phyloP scores from a whole-genome alignment of 2,888 invertebrate species.

The Hipparchia semele region DNA sequence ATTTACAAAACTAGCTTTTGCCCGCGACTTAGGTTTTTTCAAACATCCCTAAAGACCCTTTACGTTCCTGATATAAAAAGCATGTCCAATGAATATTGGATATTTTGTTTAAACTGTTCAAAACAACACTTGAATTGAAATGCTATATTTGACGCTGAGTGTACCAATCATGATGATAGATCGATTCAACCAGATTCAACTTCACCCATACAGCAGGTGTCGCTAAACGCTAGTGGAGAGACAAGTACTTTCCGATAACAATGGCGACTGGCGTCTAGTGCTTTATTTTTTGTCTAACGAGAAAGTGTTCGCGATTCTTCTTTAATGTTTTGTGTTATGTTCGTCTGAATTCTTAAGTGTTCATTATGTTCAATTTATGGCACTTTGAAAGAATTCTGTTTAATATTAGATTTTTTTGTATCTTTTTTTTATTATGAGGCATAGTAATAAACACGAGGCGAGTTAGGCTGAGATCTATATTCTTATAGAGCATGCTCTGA shows the following conservation, averaged over 20 bases:
- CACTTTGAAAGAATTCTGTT: constrained; percentile 11
- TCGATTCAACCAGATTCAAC: constrained; percentile 25
- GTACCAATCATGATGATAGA: constrained; percentile 18
- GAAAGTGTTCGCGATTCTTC: constrained; percentile 22
- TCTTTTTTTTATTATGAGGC: neutral
- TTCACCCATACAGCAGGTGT: constrained; percentile 13
- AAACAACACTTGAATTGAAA: constrained; percentile 2
- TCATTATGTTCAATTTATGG: constrained; percentile 19
- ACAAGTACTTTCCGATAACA: constrained; percentile 20
- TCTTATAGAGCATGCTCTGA: no score
- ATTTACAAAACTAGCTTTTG: no score
- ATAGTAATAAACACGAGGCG: neutral
- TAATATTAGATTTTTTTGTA: neutral
- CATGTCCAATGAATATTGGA: neutral
- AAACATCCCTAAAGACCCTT: no score
- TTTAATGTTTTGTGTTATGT: constrained; percentile 16
- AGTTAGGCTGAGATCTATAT: neutral
- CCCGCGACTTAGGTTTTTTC: no score
- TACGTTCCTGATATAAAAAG: no score
- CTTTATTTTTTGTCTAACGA: constrained; percentile 15
- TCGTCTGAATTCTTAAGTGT: constrained; percentile 17
- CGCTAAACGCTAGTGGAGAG: constrained; percentile 6
- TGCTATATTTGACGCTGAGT: neutral
- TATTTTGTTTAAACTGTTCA: neutral
- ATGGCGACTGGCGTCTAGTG: constrained; percentile 12